These are phyloP conservation scores for Megalopta genalis DNA, from an alignment of 1,140 invertebrate species.

Conservation along the genomic window DNA sequence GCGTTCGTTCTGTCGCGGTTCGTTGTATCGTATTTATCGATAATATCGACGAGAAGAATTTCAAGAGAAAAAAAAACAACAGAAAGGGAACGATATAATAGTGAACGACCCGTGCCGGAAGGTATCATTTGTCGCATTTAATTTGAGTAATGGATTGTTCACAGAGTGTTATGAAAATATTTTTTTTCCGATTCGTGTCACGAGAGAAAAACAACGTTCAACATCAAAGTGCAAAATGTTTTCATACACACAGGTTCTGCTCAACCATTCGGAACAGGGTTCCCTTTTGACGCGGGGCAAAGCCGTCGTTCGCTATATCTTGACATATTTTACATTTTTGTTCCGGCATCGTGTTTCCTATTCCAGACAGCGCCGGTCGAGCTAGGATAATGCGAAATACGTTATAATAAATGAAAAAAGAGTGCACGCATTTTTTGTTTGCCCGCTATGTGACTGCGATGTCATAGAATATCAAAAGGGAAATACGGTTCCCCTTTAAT, in stretches of 20 bases:
- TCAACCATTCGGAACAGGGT: background rate
- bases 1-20: too few species aligned
- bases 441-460: too few species aligned
- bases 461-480: background rate
- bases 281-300: constrained; percentile 2
- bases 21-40: too few species aligned
- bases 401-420: background rate
- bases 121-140: too few species aligned
- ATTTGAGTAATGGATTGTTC: too few species aligned
- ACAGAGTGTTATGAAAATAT: background rate
- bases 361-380: background rate
- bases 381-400: background rate
- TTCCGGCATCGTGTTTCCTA: background rate
- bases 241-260: background rate
- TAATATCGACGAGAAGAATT: too few species aligned
- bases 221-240: constrained; percentile 9
- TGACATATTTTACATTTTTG: background rate
- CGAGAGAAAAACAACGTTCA: background rate
- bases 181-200: background rate
- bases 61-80: too few species aligned
- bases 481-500: background rate
- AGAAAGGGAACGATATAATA: too few species aligned
- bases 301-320: background rate
- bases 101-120: too few species aligned
- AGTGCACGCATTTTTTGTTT: background rate